Conservation (phyloP, 2,797 vertebrate genomes). For the Alfaro cultratus region DNA sequence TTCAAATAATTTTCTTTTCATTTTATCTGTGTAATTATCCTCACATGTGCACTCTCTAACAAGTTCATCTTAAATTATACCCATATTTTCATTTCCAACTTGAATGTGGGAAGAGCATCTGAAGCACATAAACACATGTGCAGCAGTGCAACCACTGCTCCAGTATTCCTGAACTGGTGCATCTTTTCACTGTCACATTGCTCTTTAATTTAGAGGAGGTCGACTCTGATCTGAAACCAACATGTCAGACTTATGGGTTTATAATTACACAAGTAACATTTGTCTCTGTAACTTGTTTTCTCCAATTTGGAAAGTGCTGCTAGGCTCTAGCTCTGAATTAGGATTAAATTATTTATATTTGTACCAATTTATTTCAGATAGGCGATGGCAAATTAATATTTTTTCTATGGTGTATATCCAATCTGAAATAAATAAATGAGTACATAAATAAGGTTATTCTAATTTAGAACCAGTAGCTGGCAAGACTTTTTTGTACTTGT, state of each 20-base stretch:
- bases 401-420: neutral
- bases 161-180: constrained; percentile 51
- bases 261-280: constrained; percentile 75
- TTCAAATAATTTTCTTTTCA: constrained; percentile 43
- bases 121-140: constrained; percentile 63
- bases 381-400: neutral
- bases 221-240: constrained; percentile 56
- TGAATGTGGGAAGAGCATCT: constrained; percentile 51
- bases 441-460: neutral
- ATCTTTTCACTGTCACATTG: constrained; percentile 59
- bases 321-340: constrained; percentile 58
- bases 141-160: constrained; percentile 43
- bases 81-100: constrained; percentile 60
- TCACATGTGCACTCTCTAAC: constrained; percentile 43
- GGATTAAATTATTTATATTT: constrained; percentile 31
- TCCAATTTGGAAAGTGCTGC: constrained; percentile 40
- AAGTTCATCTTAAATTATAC: constrained; percentile 65
- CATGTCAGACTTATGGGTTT: constrained; percentile 50
- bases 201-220: constrained; percentile 71
- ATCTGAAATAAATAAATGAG: neutral
- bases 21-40: constrained; percentile 51
- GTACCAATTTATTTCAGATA: neutral
- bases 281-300: constrained; percentile 57
- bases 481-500: neutral
- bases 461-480: neutral